phyloP scores from a whole-genome alignment of 2,113 vertebrate genomes.

The Athene cunicularia region DNA sequence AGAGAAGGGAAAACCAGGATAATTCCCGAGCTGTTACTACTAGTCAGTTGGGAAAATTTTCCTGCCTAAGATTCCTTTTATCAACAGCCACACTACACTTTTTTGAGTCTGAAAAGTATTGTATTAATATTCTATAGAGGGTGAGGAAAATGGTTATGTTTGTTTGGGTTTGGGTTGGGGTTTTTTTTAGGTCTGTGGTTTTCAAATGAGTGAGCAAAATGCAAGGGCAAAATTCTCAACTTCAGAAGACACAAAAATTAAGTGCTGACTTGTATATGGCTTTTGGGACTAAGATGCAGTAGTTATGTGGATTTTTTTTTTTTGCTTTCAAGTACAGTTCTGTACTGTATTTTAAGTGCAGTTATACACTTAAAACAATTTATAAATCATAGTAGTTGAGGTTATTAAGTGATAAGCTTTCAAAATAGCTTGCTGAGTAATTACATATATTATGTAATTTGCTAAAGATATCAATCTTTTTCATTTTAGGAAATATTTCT shows the following conservation, averaged over 20 bases:
- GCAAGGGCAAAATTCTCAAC: neutral
- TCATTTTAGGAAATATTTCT: neutral
- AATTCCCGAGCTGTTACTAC: neutral
- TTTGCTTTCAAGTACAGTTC: neutral
- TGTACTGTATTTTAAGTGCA: neutral
- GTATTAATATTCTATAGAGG: neutral
- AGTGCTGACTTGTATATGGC: neutral
- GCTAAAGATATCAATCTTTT: conserved; percentile 19
- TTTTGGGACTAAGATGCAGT: neutral
- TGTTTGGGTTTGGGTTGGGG: neutral
- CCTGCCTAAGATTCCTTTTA: neutral
- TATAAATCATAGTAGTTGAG: neutral
- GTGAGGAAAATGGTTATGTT: neutral
- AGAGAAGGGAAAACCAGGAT: neutral
- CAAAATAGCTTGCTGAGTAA: conserved; percentile 31
- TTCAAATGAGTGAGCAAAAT: neutral
- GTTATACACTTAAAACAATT: neutral
- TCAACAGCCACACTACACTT: neutral
- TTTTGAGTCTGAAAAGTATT: neutral
- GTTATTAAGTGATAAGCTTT: conserved; percentile 9
- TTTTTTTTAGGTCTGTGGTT: neutral
- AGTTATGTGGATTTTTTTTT: neutral
- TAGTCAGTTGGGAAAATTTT: neutral
- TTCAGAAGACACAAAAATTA: neutral
- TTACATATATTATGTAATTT: conserved; percentile 31